Evolutionary conservation across 2,888 invertebrate genomes (phyloP).

Genomic region (Lithophane semibrunnea): DNA sequence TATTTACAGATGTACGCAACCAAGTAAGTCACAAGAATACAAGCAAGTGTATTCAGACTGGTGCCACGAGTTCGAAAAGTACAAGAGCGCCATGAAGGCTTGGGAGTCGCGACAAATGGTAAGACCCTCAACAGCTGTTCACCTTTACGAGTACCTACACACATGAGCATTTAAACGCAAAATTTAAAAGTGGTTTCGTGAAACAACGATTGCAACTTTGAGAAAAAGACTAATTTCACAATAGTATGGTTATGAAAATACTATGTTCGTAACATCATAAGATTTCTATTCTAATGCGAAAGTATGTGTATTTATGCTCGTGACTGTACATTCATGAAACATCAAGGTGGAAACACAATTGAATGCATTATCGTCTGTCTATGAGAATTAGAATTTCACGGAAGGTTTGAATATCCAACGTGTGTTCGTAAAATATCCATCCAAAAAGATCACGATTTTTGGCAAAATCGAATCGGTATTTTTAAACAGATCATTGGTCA

Average conservation of each 20-base stretch:
- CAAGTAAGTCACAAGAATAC: conserved; percentile 90
- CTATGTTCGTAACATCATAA: no score
- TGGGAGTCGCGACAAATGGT: conserved; percentile 92
- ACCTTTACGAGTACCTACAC: not conserved
- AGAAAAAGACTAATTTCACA: no score
- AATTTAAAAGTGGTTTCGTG: no score
- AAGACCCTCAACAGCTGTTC: conserved; percentile 64
- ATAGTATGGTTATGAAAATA: no score
- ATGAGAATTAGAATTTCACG: not conserved
- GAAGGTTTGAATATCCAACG: not conserved
- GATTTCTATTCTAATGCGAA: no score
- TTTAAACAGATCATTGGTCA: conserved; percentile 50
- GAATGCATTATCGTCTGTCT: not conserved
- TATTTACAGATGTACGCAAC: conserved; percentile 88
- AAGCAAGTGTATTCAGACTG: conserved; percentile 93
- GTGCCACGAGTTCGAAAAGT: conserved; percentile 93
- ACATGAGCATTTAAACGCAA: no score
- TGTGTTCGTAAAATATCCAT: conserved; percentile 2
- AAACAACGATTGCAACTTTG: no score
- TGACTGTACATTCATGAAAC: not conserved
- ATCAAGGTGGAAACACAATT: not conserved
- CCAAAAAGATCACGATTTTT: not conserved
- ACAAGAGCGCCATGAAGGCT: conserved; percentile 92
- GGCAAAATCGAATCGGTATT: not conserved
- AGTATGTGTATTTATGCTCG: no score